Evolutionary conservation across 1,140 invertebrate genomes (phyloP), one percentile per base, ranked within the genome.

Genomic region (Diachasmimorpha longicaudata): DNA sequence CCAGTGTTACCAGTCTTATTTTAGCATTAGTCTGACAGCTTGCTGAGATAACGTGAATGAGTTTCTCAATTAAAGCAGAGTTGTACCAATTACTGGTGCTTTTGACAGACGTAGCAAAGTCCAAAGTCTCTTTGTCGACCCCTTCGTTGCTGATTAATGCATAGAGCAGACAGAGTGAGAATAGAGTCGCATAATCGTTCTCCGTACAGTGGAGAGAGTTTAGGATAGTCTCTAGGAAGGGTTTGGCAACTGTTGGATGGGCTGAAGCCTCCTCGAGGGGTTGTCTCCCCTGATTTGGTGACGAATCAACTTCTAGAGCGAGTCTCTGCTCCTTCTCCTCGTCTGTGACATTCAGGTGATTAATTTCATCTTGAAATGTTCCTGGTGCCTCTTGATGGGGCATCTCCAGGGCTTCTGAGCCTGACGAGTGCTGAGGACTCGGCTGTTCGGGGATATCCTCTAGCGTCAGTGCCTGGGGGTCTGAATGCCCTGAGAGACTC

Each of bases 181-280:
- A 97, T 66, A 99, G 89, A 0, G 97, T 93, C 42, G 96, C 92
- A 87, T 99, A 99, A 90, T 99, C 98, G 89, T 98, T 98, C 84
- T 98, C 96, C 5, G 89, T 91, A 85, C 96, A 96, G 83, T 96
- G 92, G 72, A 96, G 89, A 0, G 96, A 94, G 79, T 94, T 94
- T 68, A 97, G 90, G 73, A 98, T 93, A 0, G 96, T 95, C 85
- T 97, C 95, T 52, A 99, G 88, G 89, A 98, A 98, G 9, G 97
- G 95, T 83, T 94, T 94, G 69, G 91, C 92, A 8, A 89, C 85
- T 70, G 91, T 84, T 44, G 89, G 89, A 63, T 85, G 88, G 44
- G 83, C 86, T 63, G 89, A 87, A 68, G 86, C 86, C 71, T 84
- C 81, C 4, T 76, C 79, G 11, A 81, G 79, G 8, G 68, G 63